Evolutionary conservation across 2,113 vertebrate species (phyloP).

Genomic region (Melanocharis versteri): DNA sequence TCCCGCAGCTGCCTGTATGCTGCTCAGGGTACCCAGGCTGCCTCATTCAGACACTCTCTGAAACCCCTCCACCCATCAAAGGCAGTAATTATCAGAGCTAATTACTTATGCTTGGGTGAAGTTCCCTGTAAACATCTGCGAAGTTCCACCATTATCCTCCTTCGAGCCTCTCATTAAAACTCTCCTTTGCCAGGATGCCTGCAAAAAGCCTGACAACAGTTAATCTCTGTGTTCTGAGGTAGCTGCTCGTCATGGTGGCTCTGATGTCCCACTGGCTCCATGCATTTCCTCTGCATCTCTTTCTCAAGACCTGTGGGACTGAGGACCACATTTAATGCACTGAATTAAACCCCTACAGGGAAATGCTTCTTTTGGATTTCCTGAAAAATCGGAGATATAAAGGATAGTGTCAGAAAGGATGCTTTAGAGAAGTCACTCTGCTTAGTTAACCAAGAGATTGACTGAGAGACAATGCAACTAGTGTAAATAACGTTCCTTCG

Average conservation of each 20-base stretch:
- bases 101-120: neutral
- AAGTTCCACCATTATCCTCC: neutral
- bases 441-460: neutral
- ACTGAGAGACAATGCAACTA: neutral
- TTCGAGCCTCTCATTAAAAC: neutral
- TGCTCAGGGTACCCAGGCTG: neutral
- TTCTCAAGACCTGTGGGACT: neutral
- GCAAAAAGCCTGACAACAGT: neutral
- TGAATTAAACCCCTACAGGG: neutral
- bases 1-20: neutral
- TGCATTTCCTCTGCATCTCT: neutral
- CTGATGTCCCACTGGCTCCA: rapidly evolving
- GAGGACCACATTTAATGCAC: neutral
- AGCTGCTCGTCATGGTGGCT: neutral
- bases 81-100: neutral
- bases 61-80: neutral
- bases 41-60: neutral
- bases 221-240: neutral
- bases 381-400: neutral
- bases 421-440: neutral
- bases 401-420: neutral
- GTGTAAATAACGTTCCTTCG: neutral
- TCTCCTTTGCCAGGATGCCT: neutral
- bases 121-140: neutral
- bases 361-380: neutral